Conservation (phyloP, 2,113 vertebrate genomes). For the Ceyx melanurus region DNA sequence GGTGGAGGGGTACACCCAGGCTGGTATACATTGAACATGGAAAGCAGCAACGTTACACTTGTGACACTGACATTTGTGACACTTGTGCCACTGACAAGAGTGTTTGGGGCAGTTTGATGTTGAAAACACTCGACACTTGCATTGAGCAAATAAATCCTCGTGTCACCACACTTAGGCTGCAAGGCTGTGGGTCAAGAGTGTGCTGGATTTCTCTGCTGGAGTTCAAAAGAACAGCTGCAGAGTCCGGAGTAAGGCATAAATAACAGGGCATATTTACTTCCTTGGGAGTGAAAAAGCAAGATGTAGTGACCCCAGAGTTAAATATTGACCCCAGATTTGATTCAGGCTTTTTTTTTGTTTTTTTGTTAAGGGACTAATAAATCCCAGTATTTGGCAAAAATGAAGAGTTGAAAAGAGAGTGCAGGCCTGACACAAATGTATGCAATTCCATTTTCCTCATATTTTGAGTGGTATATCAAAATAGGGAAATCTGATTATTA, state of each 20-base stretch:
- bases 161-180: not conserved
- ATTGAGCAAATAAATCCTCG: slow-evolving; percentile 30
- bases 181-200: slow-evolving; percentile 11
- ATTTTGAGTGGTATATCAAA: not conserved
- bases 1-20: not conserved
- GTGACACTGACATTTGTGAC: not conserved
- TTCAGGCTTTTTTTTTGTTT: not conserved
- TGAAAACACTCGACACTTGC: slow-evolving; percentile 12
- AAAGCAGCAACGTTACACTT: not conserved
- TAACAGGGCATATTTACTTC: slow-evolving; percentile 27
- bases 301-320: slow-evolving; percentile 16
- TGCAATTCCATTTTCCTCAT: not conserved
- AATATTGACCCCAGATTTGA: slow-evolving; percentile 31
- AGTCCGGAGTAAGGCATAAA: slow-evolving; percentile 12
- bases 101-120: slow-evolving; percentile 1
- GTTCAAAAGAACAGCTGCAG: slow-evolving; percentile 60
- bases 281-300: slow-evolving; percentile 8
- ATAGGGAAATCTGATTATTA: not conserved
- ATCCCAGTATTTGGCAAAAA: not conserved
- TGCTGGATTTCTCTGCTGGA: slow-evolving; percentile 34
- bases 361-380: not conserved
- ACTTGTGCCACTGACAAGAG: not conserved
- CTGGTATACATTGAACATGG: not conserved
- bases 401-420: not conserved
- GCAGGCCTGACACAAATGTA: not conserved